These are phyloP conservation scores for Bucorvus abyssinicus DNA, from an alignment of 2,797 vertebrate genomes.

Conservation along the genomic window DNA sequence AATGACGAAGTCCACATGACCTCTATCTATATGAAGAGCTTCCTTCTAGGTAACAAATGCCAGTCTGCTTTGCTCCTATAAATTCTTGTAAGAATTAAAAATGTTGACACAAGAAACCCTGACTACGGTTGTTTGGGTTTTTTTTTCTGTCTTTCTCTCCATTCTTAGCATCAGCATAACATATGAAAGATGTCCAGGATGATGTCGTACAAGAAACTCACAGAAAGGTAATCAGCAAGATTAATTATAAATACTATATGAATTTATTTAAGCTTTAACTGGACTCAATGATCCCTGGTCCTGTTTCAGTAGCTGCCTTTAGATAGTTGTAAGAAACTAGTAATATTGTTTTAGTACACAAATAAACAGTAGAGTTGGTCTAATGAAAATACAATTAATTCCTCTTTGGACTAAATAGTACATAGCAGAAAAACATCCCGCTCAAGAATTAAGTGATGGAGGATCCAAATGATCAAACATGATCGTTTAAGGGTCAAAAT, in stretches of 20 bases:
- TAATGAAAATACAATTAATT: not conserved
- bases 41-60: not conserved
- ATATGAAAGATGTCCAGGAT: accelerated
- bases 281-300: not conserved
- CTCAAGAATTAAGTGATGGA: not conserved
- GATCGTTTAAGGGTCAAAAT: not conserved
- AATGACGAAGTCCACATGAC: not conserved
- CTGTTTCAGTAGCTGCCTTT: not conserved
- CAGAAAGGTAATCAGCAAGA: not conserved
- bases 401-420: not conserved
- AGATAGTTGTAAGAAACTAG: not conserved
- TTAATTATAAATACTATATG: not conserved
- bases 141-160: not conserved
- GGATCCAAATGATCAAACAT: not conserved
- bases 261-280: not conserved
- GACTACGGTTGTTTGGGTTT: not conserved
- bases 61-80: not conserved
- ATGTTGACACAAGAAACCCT: not conserved
- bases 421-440: not conserved
- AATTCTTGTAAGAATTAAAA: not conserved
- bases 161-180: not conserved
- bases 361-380: not conserved
- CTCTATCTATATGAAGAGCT: not conserved
- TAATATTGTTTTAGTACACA: not conserved
- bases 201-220: not conserved